Evolutionary conservation across 23 tunicate genomes (phyloP).

Genomic region (Phallusia fumigata): DNA sequence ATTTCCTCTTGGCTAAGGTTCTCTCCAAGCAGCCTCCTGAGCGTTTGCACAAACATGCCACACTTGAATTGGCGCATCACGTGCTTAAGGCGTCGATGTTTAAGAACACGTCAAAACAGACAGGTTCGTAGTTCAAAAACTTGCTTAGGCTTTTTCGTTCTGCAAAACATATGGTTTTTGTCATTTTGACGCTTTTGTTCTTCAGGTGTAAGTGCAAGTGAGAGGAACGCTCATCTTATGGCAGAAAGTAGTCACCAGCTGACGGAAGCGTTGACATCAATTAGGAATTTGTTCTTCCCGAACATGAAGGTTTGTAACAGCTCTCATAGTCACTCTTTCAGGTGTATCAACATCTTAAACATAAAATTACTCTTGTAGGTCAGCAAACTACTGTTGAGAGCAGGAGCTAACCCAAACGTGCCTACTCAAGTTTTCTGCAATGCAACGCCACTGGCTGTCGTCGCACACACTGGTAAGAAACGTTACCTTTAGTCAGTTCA

Average conservation of each 20-base stretch:
- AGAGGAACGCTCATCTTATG: conserved; percentile 77
- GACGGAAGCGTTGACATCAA: conserved; percentile 69
- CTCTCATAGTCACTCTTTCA: background rate
- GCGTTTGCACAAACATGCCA: conserved; percentile 62
- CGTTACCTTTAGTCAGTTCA: too few species aligned
- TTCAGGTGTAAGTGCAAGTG: conserved; percentile 28
- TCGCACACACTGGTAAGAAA: conserved; percentile 68
- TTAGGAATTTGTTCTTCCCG: conserved; percentile 89
- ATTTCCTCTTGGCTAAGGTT: conserved; percentile 76
- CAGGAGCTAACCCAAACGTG: conserved; percentile 80
- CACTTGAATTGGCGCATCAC: conserved; percentile 98
- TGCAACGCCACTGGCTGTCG: conserved; percentile 81
- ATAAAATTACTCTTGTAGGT: conserved; percentile 27
- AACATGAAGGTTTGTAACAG: conserved; percentile 56
- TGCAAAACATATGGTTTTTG: too few species aligned
- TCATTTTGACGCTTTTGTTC: too few species aligned
- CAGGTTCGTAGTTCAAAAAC: conserved; percentile 34
- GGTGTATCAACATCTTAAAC: too few species aligned
- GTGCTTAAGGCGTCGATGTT: conserved; percentile 95
- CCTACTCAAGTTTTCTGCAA: conserved; percentile 59
- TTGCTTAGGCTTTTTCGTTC: too few species aligned
- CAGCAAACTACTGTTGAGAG: conserved; percentile 67
- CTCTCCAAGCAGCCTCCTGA: conserved; percentile 59
- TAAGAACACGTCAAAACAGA: conserved; percentile 62
- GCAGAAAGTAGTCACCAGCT: conserved; percentile 49